Base-by-base conservation (phyloP, 2,888 invertebrate genomes). In the Cremastobaeus sp. region DNA sequence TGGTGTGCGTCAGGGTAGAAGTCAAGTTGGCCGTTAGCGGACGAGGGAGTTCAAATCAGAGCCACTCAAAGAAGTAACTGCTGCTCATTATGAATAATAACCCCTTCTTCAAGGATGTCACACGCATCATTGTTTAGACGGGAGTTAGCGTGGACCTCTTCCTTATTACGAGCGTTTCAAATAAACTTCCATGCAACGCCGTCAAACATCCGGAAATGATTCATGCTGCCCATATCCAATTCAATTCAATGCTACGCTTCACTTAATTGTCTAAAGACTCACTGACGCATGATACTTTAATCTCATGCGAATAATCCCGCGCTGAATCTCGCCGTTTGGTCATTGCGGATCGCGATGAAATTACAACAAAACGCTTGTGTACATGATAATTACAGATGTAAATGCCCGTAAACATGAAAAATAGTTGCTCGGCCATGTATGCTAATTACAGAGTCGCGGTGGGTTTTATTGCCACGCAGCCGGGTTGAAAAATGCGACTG, bases 11-110 rank as follows among this genome's bases (percentile, higher is more conserved):
- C 59, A 30, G 41, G 57, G 37, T 34, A 30, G 17, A 41, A 43
- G 39, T 14, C 41, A 32, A 28, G 43, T 8, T 43, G 11, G 32
- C 25, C 41, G 3, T 37, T 43, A 47, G 34, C 14, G 32, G 55
- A 4, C 5, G 50, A 76, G 79, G 71, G 78, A 74, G 76, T 71
- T 73, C 84, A 79, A 86, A 86, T 86, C 86, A 86, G 74, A 84
- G 76, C 84, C 86, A 86, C 85, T 86, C 86, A 85, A 85, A 86
- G 85, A 83, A 85, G 85, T 84, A 85, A 85, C 85, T 82, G 84
- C 82, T 76, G 78, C 82, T 86, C 86, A 85, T 86, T 86, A 86
- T 84, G 83, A 85, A 83, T 83, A 85, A 86, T 85, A 85, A 85
- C 79, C 82, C 79, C 79, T 78, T 77, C 79, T 78, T 85, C 86